These are phyloP conservation scores for Drosophila formosana DNA, from an alignment of 2,888 invertebrate species.

Conservation along the genomic window DNA sequence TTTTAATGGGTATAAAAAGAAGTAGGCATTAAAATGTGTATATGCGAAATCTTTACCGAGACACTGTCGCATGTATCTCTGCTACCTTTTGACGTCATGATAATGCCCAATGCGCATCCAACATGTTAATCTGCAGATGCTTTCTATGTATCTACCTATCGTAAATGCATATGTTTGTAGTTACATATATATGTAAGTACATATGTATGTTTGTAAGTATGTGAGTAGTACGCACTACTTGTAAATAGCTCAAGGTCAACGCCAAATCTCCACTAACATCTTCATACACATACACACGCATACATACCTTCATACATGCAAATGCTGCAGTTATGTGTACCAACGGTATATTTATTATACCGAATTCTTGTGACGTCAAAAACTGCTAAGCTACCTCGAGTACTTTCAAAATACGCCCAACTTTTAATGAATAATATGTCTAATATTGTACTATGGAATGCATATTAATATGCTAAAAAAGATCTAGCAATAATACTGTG, in stretches of 20 bases:
- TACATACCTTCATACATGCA: constrained; percentile 10
- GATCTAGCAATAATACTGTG: neutral
- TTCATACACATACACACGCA: constrained; percentile 9
- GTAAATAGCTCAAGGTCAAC: constrained; percentile 70
- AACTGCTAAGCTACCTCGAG: neutral
- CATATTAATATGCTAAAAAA: neutral
- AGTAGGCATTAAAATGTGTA: neutral
- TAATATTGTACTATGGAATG: neutral
- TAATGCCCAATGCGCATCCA: constrained; percentile 33
- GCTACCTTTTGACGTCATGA: constrained; percentile 64
- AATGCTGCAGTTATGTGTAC: neutral
- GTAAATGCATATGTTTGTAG: neutral
- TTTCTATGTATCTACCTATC: neutral
- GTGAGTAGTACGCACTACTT: constrained; percentile 31
- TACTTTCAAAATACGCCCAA: neutral
- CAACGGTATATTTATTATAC: neutral
- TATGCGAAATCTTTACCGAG: constrained; percentile 6
- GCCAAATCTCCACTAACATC: constrained; percentile 11
- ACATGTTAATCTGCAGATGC: constrained; percentile 2
- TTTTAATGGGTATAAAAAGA: too few species aligned
- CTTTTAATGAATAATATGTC: neutral
- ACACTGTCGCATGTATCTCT: constrained; percentile 7
- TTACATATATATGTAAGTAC: constrained; percentile 18
- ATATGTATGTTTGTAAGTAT: neutral
- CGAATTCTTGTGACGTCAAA: constrained; percentile 1